phyloP scores from a whole-genome alignment of 2,888 invertebrate genomes.

The Apodemia zela region DNA sequence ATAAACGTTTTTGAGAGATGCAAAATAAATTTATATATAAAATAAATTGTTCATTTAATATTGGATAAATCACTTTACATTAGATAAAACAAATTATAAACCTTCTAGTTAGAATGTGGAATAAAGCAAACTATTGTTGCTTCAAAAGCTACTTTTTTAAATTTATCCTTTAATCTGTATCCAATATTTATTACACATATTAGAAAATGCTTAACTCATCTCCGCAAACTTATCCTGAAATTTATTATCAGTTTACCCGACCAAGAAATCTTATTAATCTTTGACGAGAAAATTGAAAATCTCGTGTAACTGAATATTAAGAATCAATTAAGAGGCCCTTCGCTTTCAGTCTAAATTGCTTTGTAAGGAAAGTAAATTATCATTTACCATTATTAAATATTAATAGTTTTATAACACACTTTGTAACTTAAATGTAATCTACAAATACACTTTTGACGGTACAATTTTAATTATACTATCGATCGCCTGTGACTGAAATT shows the following conservation, averaged over 20 bases:
- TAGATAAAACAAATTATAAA: no score
- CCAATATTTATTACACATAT: conserved; percentile 10
- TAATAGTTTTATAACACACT: conserved; percentile 6
- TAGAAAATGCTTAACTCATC: conserved; percentile 27
- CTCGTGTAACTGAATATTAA: conserved; percentile 70
- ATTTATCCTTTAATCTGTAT: no score
- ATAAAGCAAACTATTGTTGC: no score
- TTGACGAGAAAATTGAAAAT: conserved; percentile 68
- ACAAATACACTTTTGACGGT: no score
- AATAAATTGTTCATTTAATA: no score
- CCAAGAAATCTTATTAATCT: conserved; percentile 72
- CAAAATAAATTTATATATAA: no score
- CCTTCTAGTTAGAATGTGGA: no score
- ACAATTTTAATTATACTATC: no score
- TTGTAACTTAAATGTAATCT: neutral
- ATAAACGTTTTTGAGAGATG: no score
- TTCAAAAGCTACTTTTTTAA: no score
- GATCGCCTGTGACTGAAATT: no score
- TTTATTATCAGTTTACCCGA: conserved; percentile 72
- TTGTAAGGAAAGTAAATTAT: conserved; percentile 17
- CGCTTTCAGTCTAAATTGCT: conserved; percentile 27
- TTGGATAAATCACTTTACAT: no score
- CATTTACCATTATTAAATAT: conserved; percentile 12
- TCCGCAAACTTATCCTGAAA: conserved; percentile 50
- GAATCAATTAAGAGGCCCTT: conserved; percentile 43